A percentile compares a stretch with the other conserved stretches of the same genome.
These are phyloP conservation scores for Ciona savignyi DNA, from an alignment of 23 tunicate genomes.

Conservation along the genomic window DNA sequence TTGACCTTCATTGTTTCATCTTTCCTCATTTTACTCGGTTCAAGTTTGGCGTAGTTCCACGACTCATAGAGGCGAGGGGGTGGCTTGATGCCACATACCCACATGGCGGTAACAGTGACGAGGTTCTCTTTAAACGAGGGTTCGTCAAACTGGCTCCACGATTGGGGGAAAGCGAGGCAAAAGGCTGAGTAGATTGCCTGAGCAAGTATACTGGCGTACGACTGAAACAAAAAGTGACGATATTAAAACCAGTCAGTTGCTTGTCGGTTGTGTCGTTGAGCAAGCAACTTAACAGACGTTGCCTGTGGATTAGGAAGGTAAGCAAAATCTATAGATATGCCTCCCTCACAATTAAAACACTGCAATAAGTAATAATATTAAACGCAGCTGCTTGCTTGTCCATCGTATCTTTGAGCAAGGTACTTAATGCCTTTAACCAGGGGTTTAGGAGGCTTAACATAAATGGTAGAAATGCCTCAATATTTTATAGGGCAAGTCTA, in stretches of 20 bases:
- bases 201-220: slow-evolving; percentile 14
- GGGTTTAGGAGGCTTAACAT: too few relatives aligned
- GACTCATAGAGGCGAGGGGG: slow-evolving; percentile 41
- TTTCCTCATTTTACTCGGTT: slow-evolving; percentile 64
- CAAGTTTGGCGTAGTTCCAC: slow-evolving; percentile 65
- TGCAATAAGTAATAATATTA: too few relatives aligned
- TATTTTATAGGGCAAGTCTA: too few relatives aligned
- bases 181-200: slow-evolving; percentile 36
- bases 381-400: too few relatives aligned
- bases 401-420: too few relatives aligned
- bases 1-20: slow-evolving; percentile 33
- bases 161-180: slow-evolving; percentile 87
- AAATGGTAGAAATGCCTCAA: too few relatives aligned
- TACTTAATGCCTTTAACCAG: too few relatives aligned
- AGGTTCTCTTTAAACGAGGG: slow-evolving; percentile 61
- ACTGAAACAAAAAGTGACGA: slow-evolving; percentile 8
- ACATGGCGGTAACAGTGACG: slow-evolving; percentile 15
- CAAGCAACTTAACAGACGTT: neutral
- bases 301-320: too few relatives aligned
- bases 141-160: slow-evolving; percentile 91
- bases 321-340: too few relatives aligned
- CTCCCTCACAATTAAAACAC: too few relatives aligned
- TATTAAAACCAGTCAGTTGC: neutral
- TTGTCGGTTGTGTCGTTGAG: neutral
- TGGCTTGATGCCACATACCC: slow-evolving; percentile 75